Conservation (phyloP, 2,797 vertebrate species). For the Valencia hispanica region DNA sequence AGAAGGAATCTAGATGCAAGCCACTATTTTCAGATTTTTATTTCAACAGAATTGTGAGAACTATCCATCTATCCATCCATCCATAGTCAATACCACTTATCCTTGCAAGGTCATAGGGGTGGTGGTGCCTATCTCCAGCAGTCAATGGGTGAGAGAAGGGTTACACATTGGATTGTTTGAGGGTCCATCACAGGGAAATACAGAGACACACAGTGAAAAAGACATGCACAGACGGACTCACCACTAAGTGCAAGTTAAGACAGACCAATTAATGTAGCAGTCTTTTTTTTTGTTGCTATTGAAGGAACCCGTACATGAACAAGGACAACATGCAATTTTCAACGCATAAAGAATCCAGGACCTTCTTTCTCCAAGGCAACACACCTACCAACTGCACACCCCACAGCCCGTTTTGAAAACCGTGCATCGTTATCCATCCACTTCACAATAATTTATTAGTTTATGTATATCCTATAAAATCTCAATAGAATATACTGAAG, state of each 20-base stretch:
- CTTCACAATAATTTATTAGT: not conserved
- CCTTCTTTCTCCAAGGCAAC: not conserved
- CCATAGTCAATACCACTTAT: not conserved
- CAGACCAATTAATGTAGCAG: not conserved
- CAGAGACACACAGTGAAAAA: not conserved
- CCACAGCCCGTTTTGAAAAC: not conserved
- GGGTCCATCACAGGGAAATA: not conserved
- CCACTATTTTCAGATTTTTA: not conserved
- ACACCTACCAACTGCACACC: not conserved
- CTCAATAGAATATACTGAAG: not conserved
- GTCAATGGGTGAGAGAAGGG: not conserved
- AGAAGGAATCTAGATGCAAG: not conserved
- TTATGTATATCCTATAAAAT: not conserved
- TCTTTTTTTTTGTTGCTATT: not conserved
- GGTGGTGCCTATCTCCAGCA: not conserved
- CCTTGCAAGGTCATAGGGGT: not conserved
- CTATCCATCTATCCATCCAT: not conserved
- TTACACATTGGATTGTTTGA: not conserved
- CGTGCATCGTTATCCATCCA: not conserved
- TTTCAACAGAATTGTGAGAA: not conserved
- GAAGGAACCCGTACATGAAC: not conserved
- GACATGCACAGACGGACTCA: not conserved
- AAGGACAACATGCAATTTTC: not conserved
- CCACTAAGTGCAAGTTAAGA: not conserved
- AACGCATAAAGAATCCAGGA: not conserved